Conservation (phyloP, 2,113 vertebrate species). For the Chionis minor region DNA sequence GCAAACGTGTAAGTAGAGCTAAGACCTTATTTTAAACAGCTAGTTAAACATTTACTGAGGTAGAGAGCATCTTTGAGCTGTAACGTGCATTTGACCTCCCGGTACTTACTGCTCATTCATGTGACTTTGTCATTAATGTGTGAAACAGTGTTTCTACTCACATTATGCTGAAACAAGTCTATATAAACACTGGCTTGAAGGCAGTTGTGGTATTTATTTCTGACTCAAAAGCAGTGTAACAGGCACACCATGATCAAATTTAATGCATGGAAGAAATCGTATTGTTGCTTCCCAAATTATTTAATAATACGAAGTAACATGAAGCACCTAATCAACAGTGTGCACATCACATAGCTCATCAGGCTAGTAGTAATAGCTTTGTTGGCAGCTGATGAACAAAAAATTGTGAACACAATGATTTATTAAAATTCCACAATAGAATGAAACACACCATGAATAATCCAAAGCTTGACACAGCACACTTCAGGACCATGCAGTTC, state of each 20-base stretch:
- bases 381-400: background rate
- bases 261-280: slow-evolving; percentile 16
- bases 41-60: background rate
- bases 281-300: slow-evolving; percentile 41
- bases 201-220: background rate
- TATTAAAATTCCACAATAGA: slow-evolving; percentile 11
- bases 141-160: slow-evolving; percentile 50
- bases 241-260: background rate
- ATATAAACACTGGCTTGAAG: slow-evolving; percentile 28
- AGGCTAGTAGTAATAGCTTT: background rate
- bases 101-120: background rate
- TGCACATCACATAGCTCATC: background rate
- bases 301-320: slow-evolving; percentile 11
- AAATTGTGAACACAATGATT: background rate
- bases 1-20: background rate
- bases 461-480: background rate
- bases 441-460: background rate
- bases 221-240: background rate
- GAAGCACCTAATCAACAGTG: slow-evolving; percentile 4
- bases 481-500: background rate
- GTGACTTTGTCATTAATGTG: slow-evolving; percentile 63
- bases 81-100: background rate
- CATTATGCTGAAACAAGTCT: slow-evolving; percentile 32
- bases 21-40: background rate
- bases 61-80: slow-evolving; percentile 10